A percentile compares a stretch with the other conserved stretches of the same genome.
Evolutionary conservation across 2,113 vertebrate species (phyloP).

Genomic region (Tetraodon nigroviridis): DNA sequence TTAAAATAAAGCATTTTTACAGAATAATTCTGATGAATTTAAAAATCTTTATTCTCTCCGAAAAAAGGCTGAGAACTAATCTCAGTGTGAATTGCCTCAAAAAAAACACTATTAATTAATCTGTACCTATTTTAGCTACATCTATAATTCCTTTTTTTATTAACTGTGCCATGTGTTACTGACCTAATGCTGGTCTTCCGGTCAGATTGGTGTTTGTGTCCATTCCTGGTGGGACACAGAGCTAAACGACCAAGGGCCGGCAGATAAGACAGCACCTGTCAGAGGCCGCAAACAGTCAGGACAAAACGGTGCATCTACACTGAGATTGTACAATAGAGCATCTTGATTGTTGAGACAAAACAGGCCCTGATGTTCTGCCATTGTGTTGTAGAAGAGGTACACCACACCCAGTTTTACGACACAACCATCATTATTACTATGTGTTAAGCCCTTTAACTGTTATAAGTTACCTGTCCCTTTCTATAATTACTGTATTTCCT

Average conservation of each 20-base stretch:
- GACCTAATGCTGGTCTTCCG: constrained; percentile 72
- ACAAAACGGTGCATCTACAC: constrained; percentile 17
- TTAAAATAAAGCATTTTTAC: too few relatives aligned
- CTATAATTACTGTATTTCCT: too few relatives aligned
- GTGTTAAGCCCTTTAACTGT: too few relatives aligned
- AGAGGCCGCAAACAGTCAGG: constrained; percentile 39
- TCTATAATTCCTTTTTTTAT: not conserved
- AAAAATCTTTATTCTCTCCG: too few relatives aligned
- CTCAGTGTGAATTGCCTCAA: too few relatives aligned
- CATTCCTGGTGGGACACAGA: constrained; percentile 56
- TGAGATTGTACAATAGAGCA: constrained; percentile 10
- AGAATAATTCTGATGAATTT: too few relatives aligned
- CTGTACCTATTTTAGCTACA: too few relatives aligned
- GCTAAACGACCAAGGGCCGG: constrained; percentile 76
- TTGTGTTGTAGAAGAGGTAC: constrained; percentile 4
- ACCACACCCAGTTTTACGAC: too few relatives aligned
- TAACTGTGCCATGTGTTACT: constrained; percentile 66
- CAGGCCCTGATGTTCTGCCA: constrained; percentile 37
- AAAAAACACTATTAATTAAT: too few relatives aligned
- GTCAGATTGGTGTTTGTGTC: constrained; percentile 73
- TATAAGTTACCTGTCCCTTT: too few relatives aligned
- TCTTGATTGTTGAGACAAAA: constrained; percentile 3
- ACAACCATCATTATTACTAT: not conserved
- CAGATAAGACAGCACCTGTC: constrained; percentile 86
- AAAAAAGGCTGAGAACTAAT: too few relatives aligned